These are phyloP conservation scores for Ptychochromis oligacanthus DNA, from an alignment of 2,113 vertebrate genomes.

Conservation along the genomic window DNA sequence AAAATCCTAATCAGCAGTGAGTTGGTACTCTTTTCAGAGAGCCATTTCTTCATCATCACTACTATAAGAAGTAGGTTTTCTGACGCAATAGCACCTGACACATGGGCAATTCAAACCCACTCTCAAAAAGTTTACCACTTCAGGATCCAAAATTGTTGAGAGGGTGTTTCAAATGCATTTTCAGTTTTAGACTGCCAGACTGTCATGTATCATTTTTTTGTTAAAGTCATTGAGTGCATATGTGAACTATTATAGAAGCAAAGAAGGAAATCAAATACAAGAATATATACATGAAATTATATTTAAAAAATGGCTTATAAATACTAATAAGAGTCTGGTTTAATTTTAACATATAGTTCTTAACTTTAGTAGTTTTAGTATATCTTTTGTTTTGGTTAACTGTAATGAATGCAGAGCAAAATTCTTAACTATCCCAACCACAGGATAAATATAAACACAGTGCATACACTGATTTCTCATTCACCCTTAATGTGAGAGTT, in stretches of 20 bases:
- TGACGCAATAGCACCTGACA: slow-evolving; percentile 13
- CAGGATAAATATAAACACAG: background rate
- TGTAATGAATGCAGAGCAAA: no score
- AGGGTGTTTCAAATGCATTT: background rate
- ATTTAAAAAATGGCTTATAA: background rate
- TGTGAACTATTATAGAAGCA: background rate
- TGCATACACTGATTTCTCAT: background rate
- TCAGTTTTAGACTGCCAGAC: background rate
- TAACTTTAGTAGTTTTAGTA: background rate
- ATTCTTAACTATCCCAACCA: no score
- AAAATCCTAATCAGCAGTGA: background rate
- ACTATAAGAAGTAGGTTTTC: background rate
- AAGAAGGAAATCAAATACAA: background rate
- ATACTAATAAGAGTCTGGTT: background rate
- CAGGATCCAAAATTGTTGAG: background rate
- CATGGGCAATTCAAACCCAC: background rate
- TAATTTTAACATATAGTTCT: background rate
- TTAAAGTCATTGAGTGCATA: background rate
- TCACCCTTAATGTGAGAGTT: background rate
- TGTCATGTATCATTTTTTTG: background rate
- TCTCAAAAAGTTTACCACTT: background rate
- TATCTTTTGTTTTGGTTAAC: background rate
- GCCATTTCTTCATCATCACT: background rate
- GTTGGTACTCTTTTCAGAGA: background rate
- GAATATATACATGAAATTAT: background rate